These are phyloP conservation scores for Caranx ignobilis DNA, from an alignment of 2,113 vertebrate species.

Conservation along the genomic window DNA sequence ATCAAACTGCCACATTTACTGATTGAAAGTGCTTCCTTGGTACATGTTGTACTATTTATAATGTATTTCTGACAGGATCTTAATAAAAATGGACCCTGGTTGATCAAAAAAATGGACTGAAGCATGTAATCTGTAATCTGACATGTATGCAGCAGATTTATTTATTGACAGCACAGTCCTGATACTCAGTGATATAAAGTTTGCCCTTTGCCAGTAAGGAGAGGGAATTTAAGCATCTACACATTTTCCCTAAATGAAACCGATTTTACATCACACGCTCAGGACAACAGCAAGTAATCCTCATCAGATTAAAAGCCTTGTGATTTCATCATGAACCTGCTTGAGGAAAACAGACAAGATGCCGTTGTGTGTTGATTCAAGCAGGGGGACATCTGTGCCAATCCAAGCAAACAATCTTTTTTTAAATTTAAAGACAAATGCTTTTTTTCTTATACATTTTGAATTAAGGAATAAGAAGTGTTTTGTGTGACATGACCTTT, in stretches of 20 bases:
- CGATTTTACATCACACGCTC: conserved; percentile 5
- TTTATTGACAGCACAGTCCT: conserved; percentile 16
- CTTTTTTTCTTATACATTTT: background rate
- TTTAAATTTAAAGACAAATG: conserved; percentile 3
- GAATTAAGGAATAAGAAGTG: background rate
- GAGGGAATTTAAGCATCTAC: background rate
- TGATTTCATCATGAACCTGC: conserved; percentile 6
- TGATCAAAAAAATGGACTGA: conserved; percentile 29
- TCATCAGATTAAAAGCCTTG: conserved; percentile 36
- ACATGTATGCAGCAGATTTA: conserved; percentile 30
- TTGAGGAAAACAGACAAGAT: background rate
- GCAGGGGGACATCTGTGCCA: background rate
- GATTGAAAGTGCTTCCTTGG: conserved; percentile 31
- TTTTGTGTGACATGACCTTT: conserved; percentile 49
- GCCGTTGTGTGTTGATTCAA: background rate
- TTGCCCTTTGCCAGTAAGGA: background rate
- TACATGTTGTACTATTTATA: conserved; percentile 3
- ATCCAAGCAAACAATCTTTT: background rate
- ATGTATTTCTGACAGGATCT: conserved; percentile 15
- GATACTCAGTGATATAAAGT: background rate
- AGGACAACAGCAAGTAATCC: conserved; percentile 15
- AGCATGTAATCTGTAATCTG: conserved; percentile 38
- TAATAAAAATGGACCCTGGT: conserved; percentile 44
- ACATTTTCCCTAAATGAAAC: conserved; percentile 1
- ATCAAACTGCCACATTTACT: background rate